Evolutionary conservation across 1,140 invertebrate species (phyloP).

Genomic region (Rhopalosiphum maidis): DNA sequence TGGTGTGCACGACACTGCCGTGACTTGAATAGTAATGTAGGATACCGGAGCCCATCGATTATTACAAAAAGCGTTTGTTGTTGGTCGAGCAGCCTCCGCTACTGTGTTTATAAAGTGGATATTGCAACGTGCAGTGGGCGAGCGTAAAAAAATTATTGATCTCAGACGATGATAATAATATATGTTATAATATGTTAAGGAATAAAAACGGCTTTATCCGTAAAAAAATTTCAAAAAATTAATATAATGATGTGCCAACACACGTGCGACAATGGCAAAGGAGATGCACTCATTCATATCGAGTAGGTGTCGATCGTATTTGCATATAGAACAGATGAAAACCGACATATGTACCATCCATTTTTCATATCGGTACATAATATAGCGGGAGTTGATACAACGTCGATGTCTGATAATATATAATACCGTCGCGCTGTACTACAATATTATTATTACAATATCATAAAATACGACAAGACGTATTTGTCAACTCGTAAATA

Average conservation of each 20-base stretch:
- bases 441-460: not conserved
- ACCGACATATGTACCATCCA: not conserved
- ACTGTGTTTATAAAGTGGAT: conserved; percentile 29
- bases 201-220: not conserved
- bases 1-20: not conserved
- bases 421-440: not conserved
- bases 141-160: not conserved
- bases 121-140: not conserved
- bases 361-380: not conserved
- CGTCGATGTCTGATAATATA: not conserved
- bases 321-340: not conserved
- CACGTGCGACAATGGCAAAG: not conserved
- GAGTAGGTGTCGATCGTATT: conserved; percentile 43
- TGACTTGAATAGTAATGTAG: conserved; percentile 39
- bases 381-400: not conserved
- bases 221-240: not conserved
- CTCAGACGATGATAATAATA: conserved; percentile 32
- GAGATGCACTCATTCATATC: not conserved
- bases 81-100: conserved; percentile 24
- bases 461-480: not conserved
- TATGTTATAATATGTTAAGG: not conserved
- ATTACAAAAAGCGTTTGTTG: not conserved
- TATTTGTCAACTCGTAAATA: not conserved
- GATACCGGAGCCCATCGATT: conserved; percentile 10
- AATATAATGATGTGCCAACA: not conserved